These are phyloP conservation scores for Drosophila eugracilis DNA, from an alignment of 1,140 invertebrate genomes.

Conservation along the genomic window DNA sequence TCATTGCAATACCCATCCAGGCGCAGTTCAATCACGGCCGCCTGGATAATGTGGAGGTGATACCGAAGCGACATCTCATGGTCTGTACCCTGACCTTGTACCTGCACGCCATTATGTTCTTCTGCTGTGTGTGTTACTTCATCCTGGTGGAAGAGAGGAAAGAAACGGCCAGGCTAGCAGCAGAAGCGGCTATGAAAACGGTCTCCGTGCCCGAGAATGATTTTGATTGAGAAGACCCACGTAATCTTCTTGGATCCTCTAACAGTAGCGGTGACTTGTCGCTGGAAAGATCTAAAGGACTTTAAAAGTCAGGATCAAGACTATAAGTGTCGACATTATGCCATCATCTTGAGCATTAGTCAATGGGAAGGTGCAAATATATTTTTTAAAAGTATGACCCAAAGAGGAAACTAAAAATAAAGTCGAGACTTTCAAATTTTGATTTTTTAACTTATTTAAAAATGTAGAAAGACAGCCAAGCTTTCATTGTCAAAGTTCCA, in stretches of 20 bases:
- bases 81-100: conserved; percentile 35
- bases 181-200: too few relatives aligned
- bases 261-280: too few relatives aligned
- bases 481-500: neutral
- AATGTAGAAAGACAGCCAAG: neutral
- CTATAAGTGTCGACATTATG: too few relatives aligned
- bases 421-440: neutral
- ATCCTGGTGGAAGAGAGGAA: neutral
- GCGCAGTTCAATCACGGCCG: conserved; percentile 45
- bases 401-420: neutral
- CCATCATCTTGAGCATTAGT: too few relatives aligned
- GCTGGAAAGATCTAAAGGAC: neutral
- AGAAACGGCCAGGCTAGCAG: neutral
- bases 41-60: conserved; percentile 9
- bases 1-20: conserved; percentile 45
- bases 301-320: neutral
- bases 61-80: conserved; percentile 19
- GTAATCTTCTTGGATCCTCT: too few relatives aligned
- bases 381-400: neutral
- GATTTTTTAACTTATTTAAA: neutral
- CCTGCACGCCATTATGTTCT: conserved; percentile 33
- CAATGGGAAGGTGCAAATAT: neutral
- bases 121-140: conserved; percentile 38
- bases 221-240: neutral
- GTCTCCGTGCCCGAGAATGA: neutral